Conservation (phyloP, 2,113 vertebrate species). For the Paralichthys olivaceus region DNA sequence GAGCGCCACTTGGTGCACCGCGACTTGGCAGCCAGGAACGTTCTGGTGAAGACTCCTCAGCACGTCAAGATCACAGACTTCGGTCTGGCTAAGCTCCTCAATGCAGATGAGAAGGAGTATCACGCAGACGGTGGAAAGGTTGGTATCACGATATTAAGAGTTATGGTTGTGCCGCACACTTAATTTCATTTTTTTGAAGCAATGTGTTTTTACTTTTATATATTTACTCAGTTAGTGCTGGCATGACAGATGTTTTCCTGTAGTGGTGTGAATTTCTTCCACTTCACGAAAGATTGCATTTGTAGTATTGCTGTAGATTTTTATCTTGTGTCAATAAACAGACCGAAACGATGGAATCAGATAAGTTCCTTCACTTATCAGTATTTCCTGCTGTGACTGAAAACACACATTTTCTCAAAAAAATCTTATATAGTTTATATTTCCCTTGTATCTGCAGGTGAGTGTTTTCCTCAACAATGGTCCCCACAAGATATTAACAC, state of each 20-base stretch:
- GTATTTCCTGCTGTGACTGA: conserved; percentile 7
- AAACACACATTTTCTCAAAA: not conserved
- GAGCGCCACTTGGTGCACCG: conserved; percentile 96
- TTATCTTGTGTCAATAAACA: conserved; percentile 17
- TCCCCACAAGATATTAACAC: not conserved
- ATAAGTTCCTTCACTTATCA: conserved; percentile 17
- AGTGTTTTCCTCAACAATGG: not conserved
- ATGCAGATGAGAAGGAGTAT: conserved; percentile 95
- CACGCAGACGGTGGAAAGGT: conserved; percentile 97
- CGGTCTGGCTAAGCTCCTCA: conserved; percentile 94
- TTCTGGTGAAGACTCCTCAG: conserved; percentile 96
- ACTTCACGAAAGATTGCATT: too few relatives aligned
- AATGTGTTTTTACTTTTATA: not conserved
- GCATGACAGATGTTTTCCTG: conserved; percentile 23
- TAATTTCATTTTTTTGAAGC: not conserved
- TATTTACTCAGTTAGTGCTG: not conserved
- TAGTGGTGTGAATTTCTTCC: conserved; percentile 20
- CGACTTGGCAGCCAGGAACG: conserved; percentile 95
- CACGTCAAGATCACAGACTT: conserved; percentile 99
- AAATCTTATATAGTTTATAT: not conserved
- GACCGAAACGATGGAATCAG: conserved; percentile 24
- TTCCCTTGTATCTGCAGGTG: too few relatives aligned
- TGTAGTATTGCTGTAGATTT: conserved; percentile 6
- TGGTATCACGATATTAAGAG: conserved; percentile 1
- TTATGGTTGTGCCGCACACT: not conserved